phyloP scores from a whole-genome alignment of 2,797 vertebrate species.

The Hapalemur alaotrensis region DNA sequence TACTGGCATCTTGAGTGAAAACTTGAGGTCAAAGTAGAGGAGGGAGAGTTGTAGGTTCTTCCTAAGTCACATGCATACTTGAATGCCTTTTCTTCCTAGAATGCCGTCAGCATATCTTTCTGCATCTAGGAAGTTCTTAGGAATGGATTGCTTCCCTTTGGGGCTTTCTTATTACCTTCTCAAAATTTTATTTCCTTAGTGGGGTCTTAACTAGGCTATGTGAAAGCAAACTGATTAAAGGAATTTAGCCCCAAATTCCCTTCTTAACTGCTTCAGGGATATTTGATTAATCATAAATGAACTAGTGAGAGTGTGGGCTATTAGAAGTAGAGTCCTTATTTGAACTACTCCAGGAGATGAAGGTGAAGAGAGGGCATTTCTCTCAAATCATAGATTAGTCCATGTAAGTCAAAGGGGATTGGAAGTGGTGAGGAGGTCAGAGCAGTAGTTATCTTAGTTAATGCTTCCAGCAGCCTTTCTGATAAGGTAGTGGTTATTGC shows the following conservation, averaged over 20 bases:
- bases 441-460: conserved; percentile 15
- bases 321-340: conserved; percentile 37
- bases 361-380: conserved; percentile 15
- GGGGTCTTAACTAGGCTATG: background rate
- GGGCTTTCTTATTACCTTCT: background rate
- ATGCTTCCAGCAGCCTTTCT: background rate
- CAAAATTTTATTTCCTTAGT: conserved; percentile 27
- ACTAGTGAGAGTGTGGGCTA: background rate
- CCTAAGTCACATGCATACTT: background rate
- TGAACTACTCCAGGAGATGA: background rate
- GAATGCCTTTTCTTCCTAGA: background rate
- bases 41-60: background rate
- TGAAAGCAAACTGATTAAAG: conserved; percentile 26
- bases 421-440: background rate
- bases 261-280: background rate
- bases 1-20: conserved; percentile 18
- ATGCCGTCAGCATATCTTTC: background rate
- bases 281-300: conserved; percentile 17
- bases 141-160: background rate
- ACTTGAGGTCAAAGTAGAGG: background rate
- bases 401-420: background rate
- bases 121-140: conserved; percentile 27
- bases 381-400: conserved; percentile 23
- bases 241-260: background rate
- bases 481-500: background rate